These are phyloP conservation scores for Muntiacus reevesi DNA, from an alignment of 2,113 vertebrate species.

Conservation along the genomic window DNA sequence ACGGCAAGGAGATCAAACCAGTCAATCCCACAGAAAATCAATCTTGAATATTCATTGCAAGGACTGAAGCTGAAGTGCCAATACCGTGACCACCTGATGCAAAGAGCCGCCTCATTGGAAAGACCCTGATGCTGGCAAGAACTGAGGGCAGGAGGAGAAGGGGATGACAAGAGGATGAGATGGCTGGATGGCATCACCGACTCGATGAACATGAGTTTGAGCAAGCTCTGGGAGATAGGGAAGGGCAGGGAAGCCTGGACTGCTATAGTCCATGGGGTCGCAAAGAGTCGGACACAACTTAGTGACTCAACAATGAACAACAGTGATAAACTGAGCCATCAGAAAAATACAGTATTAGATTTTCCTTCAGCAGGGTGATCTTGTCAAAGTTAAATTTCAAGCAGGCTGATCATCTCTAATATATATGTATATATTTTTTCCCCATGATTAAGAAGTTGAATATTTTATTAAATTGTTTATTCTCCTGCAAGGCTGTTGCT, in stretches of 20 bases:
- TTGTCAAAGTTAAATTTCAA: constrained; percentile 18
- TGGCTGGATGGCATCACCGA: not conserved
- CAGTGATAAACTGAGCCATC: not conserved
- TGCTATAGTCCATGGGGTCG: not conserved
- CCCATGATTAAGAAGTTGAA: too few relatives aligned
- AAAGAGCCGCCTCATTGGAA: not conserved
- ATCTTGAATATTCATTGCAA: not conserved
- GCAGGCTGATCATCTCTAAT: not conserved
- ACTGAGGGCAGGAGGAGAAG: not conserved
- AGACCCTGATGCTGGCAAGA: not conserved
- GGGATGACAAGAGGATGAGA: not conserved
- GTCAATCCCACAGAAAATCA: not conserved
- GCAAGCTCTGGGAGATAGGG: not conserved
- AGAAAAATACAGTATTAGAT: not conserved
- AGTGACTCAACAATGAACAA: not conserved
- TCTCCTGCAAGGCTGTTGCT: constrained; percentile 31
- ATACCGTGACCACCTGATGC: not conserved
- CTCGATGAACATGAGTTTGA: not conserved
- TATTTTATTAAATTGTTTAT: constrained; percentile 35
- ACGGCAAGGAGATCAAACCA: not conserved
- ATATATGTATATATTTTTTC: too few relatives aligned
- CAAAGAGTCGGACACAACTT: not conserved
- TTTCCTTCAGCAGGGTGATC: not conserved
- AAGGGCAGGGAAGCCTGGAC: not conserved
- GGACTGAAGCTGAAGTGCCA: not conserved